Conservation (phyloP, 1,140 invertebrate species). For the Zaprionus davidi region DNA sequence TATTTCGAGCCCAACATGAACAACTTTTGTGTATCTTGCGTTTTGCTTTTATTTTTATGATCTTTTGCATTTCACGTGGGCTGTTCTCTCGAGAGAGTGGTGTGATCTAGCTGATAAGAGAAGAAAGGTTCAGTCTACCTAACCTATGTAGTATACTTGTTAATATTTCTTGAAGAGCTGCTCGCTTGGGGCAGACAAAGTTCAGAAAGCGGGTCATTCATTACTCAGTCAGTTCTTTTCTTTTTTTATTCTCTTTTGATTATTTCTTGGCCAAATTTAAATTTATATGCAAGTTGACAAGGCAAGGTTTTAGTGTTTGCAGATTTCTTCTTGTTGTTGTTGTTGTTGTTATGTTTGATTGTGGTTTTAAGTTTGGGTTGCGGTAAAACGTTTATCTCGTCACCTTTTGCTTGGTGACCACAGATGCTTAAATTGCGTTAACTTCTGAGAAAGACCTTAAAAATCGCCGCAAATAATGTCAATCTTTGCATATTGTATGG, state of each 20-base stretch:
- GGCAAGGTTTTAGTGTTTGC: conserved; percentile 47
- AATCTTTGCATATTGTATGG: not conserved
- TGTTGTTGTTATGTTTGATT: conserved; percentile 36
- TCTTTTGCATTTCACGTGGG: conserved; percentile 39
- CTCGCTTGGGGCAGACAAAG: conserved; percentile 5
- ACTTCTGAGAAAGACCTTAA: conserved; percentile 15
- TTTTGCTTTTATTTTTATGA: conserved; percentile 40
- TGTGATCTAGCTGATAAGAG: conserved; percentile 50
- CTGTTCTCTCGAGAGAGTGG: conserved; percentile 13
- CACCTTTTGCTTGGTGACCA: conserved; percentile 45
- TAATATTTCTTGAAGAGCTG: conserved; percentile 20
- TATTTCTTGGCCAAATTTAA: conserved; percentile 47
- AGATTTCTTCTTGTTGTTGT: conserved; percentile 33
- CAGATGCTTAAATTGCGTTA: conserved; percentile 60
- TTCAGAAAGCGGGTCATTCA: conserved; percentile 52
- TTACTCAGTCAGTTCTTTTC: conserved; percentile 21
- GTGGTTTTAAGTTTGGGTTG: conserved; percentile 27
- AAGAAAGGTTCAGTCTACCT: conserved; percentile 38
- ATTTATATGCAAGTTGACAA: conserved; percentile 64
- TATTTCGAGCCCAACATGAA: not conserved
- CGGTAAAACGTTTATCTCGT: conserved; percentile 57
- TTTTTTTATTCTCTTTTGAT: conserved; percentile 19
- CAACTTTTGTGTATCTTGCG: conserved; percentile 15
- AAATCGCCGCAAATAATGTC: not conserved
- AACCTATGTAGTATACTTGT: conserved; percentile 2